These are phyloP conservation scores for Drosophila aff. DNA, from an alignment of 1,140 invertebrate species.

Conservation along the genomic window DNA sequence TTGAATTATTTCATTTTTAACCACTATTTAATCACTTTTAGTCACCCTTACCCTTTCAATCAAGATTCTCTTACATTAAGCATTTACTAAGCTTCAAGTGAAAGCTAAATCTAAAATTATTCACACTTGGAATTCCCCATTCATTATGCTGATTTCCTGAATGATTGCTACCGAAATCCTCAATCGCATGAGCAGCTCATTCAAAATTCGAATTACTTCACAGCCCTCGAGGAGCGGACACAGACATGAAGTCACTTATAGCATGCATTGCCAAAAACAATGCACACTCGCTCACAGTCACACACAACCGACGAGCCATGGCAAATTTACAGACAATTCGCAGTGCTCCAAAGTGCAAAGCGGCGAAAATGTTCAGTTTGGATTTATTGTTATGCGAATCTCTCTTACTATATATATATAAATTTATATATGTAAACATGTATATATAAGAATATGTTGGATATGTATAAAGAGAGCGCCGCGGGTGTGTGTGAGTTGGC, in stretches of 20 bases:
- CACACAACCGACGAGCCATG: constrained; percentile 16
- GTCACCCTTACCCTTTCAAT: not conserved
- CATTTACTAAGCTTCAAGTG: not conserved
- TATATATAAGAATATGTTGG: constrained; percentile 14
- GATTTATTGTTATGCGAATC: constrained; percentile 68
- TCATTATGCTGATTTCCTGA: constrained; percentile 4
- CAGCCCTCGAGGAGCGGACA: constrained; percentile 22
- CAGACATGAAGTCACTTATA: constrained; percentile 22
- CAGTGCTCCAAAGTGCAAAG: constrained; percentile 47
- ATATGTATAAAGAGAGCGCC: not conserved
- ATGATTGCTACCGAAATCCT: constrained; percentile 21
- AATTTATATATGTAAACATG: constrained; percentile 1
- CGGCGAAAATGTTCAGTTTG: constrained; percentile 61
- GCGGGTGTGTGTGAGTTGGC: constrained; percentile 22
- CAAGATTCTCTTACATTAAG: too few relatives aligned
- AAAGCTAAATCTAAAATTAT: constrained; percentile 4
- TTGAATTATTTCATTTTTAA: too few relatives aligned
- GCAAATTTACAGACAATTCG: constrained; percentile 63
- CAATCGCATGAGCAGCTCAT: constrained; percentile 31
- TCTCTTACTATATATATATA: constrained; percentile 9
- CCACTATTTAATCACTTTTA: not conserved
- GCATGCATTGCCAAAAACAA: constrained; percentile 59
- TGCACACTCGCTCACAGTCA: constrained; percentile 18
- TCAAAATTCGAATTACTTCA: constrained; percentile 45
- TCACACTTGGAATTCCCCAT: not conserved